Base-by-base conservation (phyloP, 2,888 invertebrate genomes). In the Melanotus villosus region DNA sequence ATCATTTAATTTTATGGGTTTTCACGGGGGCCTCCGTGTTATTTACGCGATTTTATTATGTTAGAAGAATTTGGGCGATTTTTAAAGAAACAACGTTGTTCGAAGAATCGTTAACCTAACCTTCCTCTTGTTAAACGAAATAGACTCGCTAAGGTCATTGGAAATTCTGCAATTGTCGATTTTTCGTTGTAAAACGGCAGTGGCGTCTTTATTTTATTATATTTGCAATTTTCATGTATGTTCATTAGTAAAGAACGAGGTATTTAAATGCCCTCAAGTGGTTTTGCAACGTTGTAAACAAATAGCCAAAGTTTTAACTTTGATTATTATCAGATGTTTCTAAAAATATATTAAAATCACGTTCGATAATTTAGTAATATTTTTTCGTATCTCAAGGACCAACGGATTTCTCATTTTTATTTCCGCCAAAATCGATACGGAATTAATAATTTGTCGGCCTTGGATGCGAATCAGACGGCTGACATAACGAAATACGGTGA, bases 381-480 rank as follows among this genome's bases (percentile, higher is more conserved):
- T n/a, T n/a, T n/a, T n/a, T 3, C 4, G 12, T n/a, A 14, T 23
- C 21, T 21, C 16, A 14, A 26, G 26, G 26, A 3, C 26, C 26
- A 3, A 3, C 7, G 4, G 26, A 26, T 26, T 26, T n/a, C 26
- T 7, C 26, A 7, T 26, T 3, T 43, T 64, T 14, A 41, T 63
- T 63, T 63, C 47, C 30, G 36, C 32, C 41, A 63, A 64, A 64
- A 64, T 64, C 64, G 45, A 64, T 64, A 41, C 14, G 18, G 32
- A 64, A 43, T 64, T 64, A 56, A 64, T 63, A 63, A 56, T 41
- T n/a, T 32, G n/a, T 14, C 19, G 64, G 41, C 64, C 64, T 64
- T 64, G 64, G 19, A 32, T 47, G n/a, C 18, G n/a, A n/a, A 45
- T 26, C 9, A 9, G 30, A 7, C 52, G 52, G n/a, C 2, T 7